phyloP scores from a whole-genome alignment of 2,888 invertebrate genomes.

The Anorthoa munda region DNA sequence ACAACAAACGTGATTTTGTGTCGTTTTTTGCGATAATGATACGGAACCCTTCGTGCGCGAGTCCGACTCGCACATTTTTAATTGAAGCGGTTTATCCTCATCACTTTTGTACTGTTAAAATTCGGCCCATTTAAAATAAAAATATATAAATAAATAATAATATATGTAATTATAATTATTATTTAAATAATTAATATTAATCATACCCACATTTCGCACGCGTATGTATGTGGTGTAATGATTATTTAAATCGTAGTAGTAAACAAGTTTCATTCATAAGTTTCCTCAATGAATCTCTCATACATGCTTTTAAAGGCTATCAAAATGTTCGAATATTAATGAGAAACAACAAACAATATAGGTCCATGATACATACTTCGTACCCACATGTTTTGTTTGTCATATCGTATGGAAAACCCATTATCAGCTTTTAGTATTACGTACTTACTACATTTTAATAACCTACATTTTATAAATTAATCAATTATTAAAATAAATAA shows the following conservation, averaged over 20 bases:
- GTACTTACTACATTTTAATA: neutral
- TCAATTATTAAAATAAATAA: neutral
- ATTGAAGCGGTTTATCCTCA: neutral
- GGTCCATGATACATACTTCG: conserved; percentile 24
- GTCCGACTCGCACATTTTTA: neutral
- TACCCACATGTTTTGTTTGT: conserved; percentile 12
- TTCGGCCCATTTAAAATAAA: neutral
- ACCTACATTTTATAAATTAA: neutral
- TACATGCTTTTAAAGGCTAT: conserved; percentile 27
- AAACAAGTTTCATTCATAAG: conserved; percentile 53
- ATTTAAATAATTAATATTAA: neutral
- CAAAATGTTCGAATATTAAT: conserved; percentile 23
- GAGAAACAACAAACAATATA: conserved; percentile 13
- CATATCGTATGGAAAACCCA: conserved; percentile 36
- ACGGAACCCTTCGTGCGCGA: too few relatives aligned
- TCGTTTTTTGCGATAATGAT: too few relatives aligned
- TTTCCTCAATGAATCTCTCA: conserved; percentile 50
- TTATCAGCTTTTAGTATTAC: conserved; percentile 1
- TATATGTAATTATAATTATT: neutral
- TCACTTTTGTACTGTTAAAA: neutral
- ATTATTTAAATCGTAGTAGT: conserved; percentile 20
- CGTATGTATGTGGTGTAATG: conserved; percentile 4
- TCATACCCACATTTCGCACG: neutral
- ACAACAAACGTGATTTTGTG: too few relatives aligned
- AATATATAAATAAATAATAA: too few relatives aligned